Base-by-base conservation (phyloP, 2,113 vertebrate species). In the Pomatorhinus ruficollis region DNA sequence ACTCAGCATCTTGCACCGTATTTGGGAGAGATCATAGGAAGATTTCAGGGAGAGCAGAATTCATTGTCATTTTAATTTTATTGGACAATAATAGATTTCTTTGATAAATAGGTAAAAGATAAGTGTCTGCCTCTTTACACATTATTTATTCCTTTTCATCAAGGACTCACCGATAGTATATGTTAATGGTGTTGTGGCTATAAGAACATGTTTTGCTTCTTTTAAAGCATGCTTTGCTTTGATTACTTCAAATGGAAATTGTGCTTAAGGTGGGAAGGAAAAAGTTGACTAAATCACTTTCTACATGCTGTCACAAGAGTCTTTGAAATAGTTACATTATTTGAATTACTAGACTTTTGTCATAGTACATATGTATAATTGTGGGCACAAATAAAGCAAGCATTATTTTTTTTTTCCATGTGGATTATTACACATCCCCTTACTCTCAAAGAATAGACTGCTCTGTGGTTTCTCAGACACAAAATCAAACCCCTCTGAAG, bases 381-480 rank as follows among this genome's bases (percentile, higher is more conserved):
- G 11, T 28, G 20, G 14, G 30, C 30, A 53, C 9, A 91, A 50
- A 66, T 5, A 3, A 53, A 89, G 11, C 17, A 59, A 3, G 3
- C 3, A 1, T 54, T 45, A 35, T 70, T 80, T 18, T 47, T 63
- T 20, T 71, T 78, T 90, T 64, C 53, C 1, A 16, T 3, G 0
- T 40, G 10, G 6, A 8, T 72, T 77, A 61, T 49, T 45, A 9
- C 9, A 45, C 0, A 1, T n/a, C 2, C 15, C 7, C 3, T 50
- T 78, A 27, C 4, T 66, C 15, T 66, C 33, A 45, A 45, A 45
- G 45, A 45, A 45, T 21, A 11, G 19, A 45, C 45, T 23, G 22
- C 11, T 47, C 22, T 47, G 45, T 47, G 45, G 13, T 33, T 90
- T 24, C 37, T 60, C 23, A 59, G 17, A 10, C 27, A 44, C 17